phyloP scores from a whole-genome alignment of 2,888 invertebrate species.

The Callyntrura sp. region DNA sequence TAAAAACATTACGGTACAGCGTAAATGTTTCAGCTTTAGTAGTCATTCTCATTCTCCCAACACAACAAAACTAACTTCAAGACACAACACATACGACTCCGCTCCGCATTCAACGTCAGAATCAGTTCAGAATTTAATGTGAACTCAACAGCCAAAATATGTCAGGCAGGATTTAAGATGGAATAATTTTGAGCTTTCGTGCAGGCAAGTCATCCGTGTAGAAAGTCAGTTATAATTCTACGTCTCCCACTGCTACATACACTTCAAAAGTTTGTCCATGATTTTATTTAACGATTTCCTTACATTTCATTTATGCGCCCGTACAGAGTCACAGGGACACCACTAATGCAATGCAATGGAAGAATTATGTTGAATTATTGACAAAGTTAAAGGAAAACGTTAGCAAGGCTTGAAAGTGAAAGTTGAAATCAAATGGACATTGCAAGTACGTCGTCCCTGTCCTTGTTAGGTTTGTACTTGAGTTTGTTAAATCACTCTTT shows the following conservation, averaged over 20 bases:
- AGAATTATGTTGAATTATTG: background rate
- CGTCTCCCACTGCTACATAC: background rate
- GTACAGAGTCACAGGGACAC: background rate
- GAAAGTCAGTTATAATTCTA: conserved; percentile 18
- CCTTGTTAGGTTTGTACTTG: background rate
- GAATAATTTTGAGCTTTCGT: background rate
- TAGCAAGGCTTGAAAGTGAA: background rate
- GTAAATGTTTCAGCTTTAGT: background rate
- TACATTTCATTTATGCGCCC: background rate
- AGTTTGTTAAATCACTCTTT: background rate
- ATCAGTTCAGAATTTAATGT: background rate
- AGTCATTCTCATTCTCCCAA: background rate
- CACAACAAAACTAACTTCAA: background rate
- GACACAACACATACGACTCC: background rate
- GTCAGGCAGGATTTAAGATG: background rate
- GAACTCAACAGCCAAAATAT: background rate
- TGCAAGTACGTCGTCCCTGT: no score
- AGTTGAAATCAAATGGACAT: conserved; percentile 5
- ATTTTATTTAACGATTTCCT: conserved; percentile 28
- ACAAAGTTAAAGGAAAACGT: conserved; percentile 36
- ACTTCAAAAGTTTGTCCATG: conserved; percentile 45
- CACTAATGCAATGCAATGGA: background rate
- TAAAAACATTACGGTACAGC: background rate
- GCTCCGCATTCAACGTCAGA: background rate
- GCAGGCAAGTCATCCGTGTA: conserved; percentile 22